Base-by-base conservation (phyloP, 2,888 invertebrate species). In the Plebejus anna region DNA sequence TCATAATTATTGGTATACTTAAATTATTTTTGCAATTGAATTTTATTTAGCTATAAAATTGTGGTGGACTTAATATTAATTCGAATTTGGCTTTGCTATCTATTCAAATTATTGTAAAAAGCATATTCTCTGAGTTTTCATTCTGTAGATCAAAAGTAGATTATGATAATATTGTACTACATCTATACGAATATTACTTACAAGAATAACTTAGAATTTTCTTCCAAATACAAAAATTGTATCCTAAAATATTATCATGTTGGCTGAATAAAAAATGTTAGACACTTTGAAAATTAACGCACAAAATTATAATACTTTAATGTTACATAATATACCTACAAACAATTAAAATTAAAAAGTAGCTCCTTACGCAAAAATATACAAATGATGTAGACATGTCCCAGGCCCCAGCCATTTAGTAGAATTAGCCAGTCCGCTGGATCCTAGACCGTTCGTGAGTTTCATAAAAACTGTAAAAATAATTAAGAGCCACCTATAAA, bases 311-410 rank as follows among this genome's bases (percentile, higher is more conserved):
- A 51, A 47, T 47, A 47, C 2, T 47, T 3, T 5, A 72, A 28
- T 42, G n/a, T 71, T 38, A 11, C 28, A 16, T 47, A 72, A 28
- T 47, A 42, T 32, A 32, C 22, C 22, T 47, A 47, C 11, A 42
- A 22, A 72, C 42, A 11, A 47, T 72, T 6, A 11, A 42, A 22
- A 47, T 38, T n/a, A 28, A 71, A 47, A 47, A 47, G 72, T 72
- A 72, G 72, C 13, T 72, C 28, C 3, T 61, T 72, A 72, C 51
- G 42, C 47, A n/a, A 70, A 71, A 70, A 55, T 70, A 76, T 75
- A 32, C 55, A 55, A 70, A 38, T 36, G 36, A n/a, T n/a, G 16
- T 72, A 72, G 47, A 47, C 16, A 47, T 47, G 47, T 47, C 47
- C 2, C 47, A 47, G 47, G 47, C 9, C 47, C 2, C 47, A 47